Evolutionary conservation across 1,140 invertebrate species (phyloP), one percentile per base, ranked within the genome.

Genomic region (Aphelinus certus): DNA sequence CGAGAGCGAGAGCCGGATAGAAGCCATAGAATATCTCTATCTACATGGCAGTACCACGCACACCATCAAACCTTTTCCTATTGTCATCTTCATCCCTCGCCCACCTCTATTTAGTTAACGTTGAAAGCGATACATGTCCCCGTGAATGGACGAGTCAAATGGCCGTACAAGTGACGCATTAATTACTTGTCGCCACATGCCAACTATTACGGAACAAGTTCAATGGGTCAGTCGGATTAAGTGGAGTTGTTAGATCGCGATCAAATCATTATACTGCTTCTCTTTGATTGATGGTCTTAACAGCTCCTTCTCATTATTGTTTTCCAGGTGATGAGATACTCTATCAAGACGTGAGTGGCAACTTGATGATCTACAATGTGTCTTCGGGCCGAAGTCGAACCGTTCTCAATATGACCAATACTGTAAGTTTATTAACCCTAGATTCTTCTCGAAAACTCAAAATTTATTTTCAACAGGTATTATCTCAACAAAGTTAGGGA

Each of bases 261-360:
- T 26, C 26, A 26, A 26, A 26, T 26, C 26, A 26, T 26, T 26
- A 26, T 26, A 26, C 26, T 26, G 26, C 26, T 26, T 26, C 26
- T 26, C 26, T 26, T 26, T 26, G 26, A 26, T 26, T 26, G 26
- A 26, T 26, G 26, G 26, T 26, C 26, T 26, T 26, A 26, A 26
- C 26, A 26, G 26, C 26, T 26, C 26, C 5, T 64, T 26, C 4
- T 53, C 43, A 58, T 43, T 75, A 69, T 79, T 53, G 62, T 77
- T 68, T 87, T 85, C 7, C 82, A 87, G 87, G 83, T 81, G 78
- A 84, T 63, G 83, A 88, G 79, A 82, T 88, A 67, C 75, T 88
- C 45, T 87, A 86, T 74, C 79, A 83, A 43, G 84, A 87, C 69
- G 86, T 86, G 60, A 66, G 55, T 62, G 86, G 85, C 47, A 84